phyloP scores from a whole-genome alignment of 2,888 invertebrate species.

The Caenorhabditis sp. region DNA sequence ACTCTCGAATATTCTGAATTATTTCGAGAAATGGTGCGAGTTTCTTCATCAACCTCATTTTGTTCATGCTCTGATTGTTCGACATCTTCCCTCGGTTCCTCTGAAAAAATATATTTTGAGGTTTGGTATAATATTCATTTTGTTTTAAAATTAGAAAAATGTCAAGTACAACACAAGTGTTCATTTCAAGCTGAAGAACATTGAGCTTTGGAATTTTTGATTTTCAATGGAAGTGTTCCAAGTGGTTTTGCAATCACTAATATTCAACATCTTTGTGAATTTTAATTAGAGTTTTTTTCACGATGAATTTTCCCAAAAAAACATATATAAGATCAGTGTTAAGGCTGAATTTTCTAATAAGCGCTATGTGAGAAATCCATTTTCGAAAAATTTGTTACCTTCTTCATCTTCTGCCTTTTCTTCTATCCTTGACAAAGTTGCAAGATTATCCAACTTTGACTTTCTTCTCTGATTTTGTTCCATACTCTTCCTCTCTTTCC shows the following conservation, averaged over 20 bases:
- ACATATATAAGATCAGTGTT: too few species aligned
- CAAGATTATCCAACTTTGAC: conserved; percentile 47
- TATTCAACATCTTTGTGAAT: too few species aligned
- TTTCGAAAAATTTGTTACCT: conserved; percentile 6
- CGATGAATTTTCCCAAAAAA: too few species aligned
- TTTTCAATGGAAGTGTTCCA: too few species aligned
- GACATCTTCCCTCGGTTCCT: conserved; percentile 19
- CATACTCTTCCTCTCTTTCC: conserved; percentile 28
- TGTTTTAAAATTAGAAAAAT: neutral
- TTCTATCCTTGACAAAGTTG: conserved; percentile 47
- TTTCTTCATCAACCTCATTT: conserved; percentile 2
- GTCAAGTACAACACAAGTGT: too few species aligned
- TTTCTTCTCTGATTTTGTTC: conserved; percentile 34
- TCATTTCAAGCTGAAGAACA: too few species aligned
- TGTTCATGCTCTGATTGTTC: too few species aligned
- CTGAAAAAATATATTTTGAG: too few species aligned
- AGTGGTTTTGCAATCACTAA: too few species aligned
- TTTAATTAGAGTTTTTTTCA: neutral
- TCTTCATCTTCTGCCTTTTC: conserved; percentile 53
- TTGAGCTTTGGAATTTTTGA: too few species aligned
- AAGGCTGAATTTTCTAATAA: too few species aligned
- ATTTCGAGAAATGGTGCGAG: neutral
- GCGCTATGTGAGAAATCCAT: too few species aligned
- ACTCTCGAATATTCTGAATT: conserved; percentile 9
- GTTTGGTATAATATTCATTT: neutral